Evolutionary conservation across 1,140 invertebrate species (phyloP).

Genomic region (Phymastichus coffea): DNA sequence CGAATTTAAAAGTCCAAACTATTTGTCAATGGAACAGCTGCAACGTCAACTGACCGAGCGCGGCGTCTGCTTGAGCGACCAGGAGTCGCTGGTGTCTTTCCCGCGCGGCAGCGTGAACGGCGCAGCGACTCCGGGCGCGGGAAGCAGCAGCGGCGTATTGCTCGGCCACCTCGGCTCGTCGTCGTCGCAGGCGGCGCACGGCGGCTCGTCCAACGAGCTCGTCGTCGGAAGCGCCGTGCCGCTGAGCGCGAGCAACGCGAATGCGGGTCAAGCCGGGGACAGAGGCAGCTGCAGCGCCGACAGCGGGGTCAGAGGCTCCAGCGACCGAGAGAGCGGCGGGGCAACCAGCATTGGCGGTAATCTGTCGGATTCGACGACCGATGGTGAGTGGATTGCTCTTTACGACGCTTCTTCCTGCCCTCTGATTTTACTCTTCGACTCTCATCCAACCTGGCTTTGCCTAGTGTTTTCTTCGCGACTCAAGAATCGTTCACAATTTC

Average conservation of each 20-base stretch:
- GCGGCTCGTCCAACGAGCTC: constrained; percentile 54
- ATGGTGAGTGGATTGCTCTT: constrained; percentile 56
- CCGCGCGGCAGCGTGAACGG: constrained; percentile 55
- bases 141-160: constrained; percentile 56
- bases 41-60: constrained; percentile 56
- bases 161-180: constrained; percentile 59
- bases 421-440: not conserved
- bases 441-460: not conserved
- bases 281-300: constrained; percentile 85
- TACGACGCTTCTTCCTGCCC: not conserved
- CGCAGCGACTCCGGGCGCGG: constrained; percentile 63
- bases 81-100: constrained; percentile 53
- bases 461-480: not conserved
- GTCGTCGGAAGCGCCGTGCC: constrained; percentile 42
- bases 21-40: too few relatives aligned
- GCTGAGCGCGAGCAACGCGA: constrained; percentile 11
- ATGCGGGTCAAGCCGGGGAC: constrained; percentile 63
- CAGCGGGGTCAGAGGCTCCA: constrained; percentile 79
- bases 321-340: constrained; percentile 73
- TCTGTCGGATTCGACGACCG: constrained; percentile 75
- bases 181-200: constrained; percentile 61
- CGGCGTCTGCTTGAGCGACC: constrained; percentile 59
- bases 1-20: too few relatives aligned
- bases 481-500: too few relatives aligned
- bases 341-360: constrained; percentile 74